Base-by-base conservation (phyloP, 2,797 vertebrate species). In the Margarornis squamiger region DNA sequence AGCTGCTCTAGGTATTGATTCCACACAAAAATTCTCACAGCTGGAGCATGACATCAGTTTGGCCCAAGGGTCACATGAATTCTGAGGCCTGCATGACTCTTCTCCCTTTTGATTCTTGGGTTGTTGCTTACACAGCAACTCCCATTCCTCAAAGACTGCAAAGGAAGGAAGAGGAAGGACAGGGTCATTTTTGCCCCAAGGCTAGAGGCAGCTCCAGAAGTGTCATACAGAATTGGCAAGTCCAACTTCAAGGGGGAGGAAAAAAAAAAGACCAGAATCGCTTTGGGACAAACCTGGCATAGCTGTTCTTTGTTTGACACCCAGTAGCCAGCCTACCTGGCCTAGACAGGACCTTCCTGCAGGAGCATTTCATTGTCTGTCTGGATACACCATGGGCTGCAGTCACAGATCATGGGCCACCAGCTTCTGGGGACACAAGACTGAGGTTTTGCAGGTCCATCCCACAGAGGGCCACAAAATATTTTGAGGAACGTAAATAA, bases 41-140 rank as follows among this genome's bases (percentile, higher is more conserved):
- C 84, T 88, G 70, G 26, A 88, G 32, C 62, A 91, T 59, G 48
- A 81, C 73, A 79, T 93, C 58, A 36, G 15, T 96, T 92, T 71
- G 63, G 43, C 30, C 70, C 46, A 52, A 29, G 34, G 43, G 19
- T 72, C 62, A 83, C 54, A 38, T 57, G 48, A 91, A 91, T 88
- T 91, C 43, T 32, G 12, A 83, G n/a, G 46, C 27, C 41, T 52
- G n/a, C 6, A 3, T 67, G 52, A 51, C 67, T 85, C 36, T 27
- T 89, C 58, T 95, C 12, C 2, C 67, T 76, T 93, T 71, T 75
- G 32, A 10, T 79, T 76, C 57, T 82, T 77, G 32, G 20, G 34
- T 43, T 88, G 24, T 27, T 54, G 38, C 41, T 83, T 83, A 51
- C 30, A 63, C 30, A 55, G 45, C 59, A 41, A 12, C 10, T 58